These are phyloP conservation scores for Lepidurus couesii DNA, from an alignment of 1,140 invertebrate genomes.

Conservation along the genomic window DNA sequence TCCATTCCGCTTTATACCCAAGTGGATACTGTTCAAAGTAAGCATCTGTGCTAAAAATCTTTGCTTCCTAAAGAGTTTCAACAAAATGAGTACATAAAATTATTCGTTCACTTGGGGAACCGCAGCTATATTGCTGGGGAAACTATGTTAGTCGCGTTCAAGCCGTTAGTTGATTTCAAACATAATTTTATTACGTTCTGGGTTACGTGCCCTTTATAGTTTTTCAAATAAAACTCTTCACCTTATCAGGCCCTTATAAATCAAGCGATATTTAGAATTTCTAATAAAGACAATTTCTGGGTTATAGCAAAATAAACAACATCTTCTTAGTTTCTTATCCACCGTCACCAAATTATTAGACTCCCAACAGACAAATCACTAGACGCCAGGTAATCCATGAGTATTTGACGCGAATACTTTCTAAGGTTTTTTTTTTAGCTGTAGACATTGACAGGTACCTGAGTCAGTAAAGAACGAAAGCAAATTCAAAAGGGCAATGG, in stretches of 20 bases:
- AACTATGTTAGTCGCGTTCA: not conserved
- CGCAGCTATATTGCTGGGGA: not conserved
- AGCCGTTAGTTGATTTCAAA: not conserved
- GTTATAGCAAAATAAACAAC: constrained; percentile 3
- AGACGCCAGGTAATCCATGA: not conserved
- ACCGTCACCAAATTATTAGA: not conserved
- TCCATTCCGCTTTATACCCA: not conserved
- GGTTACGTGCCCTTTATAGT: not conserved
- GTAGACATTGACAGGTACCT: not conserved
- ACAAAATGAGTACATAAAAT: not conserved
- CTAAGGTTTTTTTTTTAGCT: not conserved
- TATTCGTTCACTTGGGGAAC: too few species aligned
- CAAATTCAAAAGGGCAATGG: not conserved
- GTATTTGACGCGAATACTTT: not conserved
- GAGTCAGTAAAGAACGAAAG: not conserved
- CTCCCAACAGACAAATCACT: not conserved
- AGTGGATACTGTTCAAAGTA: constrained; percentile 3
- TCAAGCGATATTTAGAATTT: not conserved
- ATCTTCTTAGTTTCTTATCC: not conserved
- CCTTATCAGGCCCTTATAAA: not conserved
- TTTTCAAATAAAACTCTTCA: not conserved
- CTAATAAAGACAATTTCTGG: not conserved
- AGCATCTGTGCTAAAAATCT: not conserved
- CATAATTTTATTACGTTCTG: not conserved
- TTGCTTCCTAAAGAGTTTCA: not conserved